Conservation (phyloP, 35 echinoderm and acorn worm species). For the Holothuria glaberrima region DNA sequence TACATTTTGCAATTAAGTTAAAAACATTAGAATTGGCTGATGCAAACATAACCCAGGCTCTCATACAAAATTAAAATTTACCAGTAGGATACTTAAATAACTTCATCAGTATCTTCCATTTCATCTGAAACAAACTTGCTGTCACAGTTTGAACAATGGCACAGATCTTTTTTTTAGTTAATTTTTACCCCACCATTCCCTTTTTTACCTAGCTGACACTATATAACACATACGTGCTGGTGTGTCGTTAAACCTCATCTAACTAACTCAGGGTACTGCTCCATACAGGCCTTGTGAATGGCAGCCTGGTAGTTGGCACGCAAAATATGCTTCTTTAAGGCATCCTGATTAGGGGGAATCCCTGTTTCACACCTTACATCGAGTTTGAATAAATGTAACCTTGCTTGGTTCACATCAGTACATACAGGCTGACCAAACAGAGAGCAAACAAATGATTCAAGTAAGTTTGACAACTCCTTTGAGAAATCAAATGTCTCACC, state of each 20-base stretch:
- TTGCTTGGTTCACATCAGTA: conserved; percentile 50
- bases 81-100: background rate
- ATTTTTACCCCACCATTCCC: too few relatives aligned
- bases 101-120: conserved; percentile 43
- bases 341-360: conserved; percentile 39
- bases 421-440: conserved; percentile 19
- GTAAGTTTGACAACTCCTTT: conserved; percentile 19
- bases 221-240: too few relatives aligned
- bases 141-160: conserved; percentile 54
- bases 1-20: too few relatives aligned
- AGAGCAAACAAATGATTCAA: conserved; percentile 51
- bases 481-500: conserved; percentile 33
- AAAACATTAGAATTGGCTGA: background rate
- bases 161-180: conserved; percentile 64
- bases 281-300: conserved; percentile 35
- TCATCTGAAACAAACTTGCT: conserved; percentile 46
- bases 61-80: background rate
- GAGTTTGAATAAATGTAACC: conserved; percentile 41
- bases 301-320: conserved; percentile 41
- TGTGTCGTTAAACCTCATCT: too few relatives aligned
- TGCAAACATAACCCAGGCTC: background rate
- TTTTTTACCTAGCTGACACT: too few relatives aligned
- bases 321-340: conserved; percentile 28
- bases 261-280: conserved; percentile 30
- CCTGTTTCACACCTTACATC: conserved; percentile 7